Evolutionary conservation across 2,888 invertebrate genomes (phyloP), one percentile per base, ranked within the genome.

Genomic region (Cheilosia soror): DNA sequence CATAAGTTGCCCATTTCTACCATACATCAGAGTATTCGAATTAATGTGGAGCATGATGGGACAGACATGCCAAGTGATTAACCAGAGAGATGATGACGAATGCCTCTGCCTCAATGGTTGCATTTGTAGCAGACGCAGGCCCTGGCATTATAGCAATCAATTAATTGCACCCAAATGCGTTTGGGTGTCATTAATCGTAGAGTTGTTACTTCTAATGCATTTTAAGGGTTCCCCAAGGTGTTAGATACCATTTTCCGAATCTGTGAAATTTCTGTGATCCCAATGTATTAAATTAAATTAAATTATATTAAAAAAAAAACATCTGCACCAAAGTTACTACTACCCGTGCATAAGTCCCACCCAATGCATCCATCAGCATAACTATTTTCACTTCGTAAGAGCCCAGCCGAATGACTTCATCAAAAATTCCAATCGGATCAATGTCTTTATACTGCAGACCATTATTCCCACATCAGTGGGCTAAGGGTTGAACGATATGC

Each of bases 391-490:
- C 31, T 29, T 0, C 4, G 2, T 53, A 20, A 20, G 42, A 42
- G 42, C 13, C 55, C 29, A 7, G 27, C 11, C 42, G 6, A 53
- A 68, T 57, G 65, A 65, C 65, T 75, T 65, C 47, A 65, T 65
- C 47, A 42, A 42, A 47, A 53, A 44, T 68, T 68, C 66, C 76
- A 60, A 49, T 60, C 49, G 66, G 66, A 76, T 68, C 76, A 66
- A 60, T 60, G 58, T 42, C 49, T 25, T 49, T 29, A 58, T 49
- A n/a, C 20, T 37, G 11, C 15, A 66, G 58, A 58, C 49, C 25
- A 58, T 66, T 66, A 58, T 66, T 51, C 66, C 58, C 76, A 66
- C 66, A 58, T 66, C 76, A 76, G 49, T 51, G 51, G 51, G 49
- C 65, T 60, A 47, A 40, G 53, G 37, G 44, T 33, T 51, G 44